Base-by-base conservation (phyloP, 2,797 vertebrate genomes). In the Rhinella marina region DNA sequence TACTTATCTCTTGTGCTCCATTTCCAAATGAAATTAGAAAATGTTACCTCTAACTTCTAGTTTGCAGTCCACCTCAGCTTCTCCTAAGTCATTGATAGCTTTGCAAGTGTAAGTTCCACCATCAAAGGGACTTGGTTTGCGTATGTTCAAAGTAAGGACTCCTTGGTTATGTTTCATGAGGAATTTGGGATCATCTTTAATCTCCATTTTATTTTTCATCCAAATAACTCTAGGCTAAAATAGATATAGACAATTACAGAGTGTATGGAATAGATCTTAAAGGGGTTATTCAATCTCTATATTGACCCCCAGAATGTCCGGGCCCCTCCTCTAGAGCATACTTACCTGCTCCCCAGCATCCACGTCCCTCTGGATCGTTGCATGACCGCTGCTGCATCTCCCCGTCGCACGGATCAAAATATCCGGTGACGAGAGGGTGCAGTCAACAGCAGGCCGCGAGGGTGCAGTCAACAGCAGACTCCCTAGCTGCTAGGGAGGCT, bases 151-250 rank as follows among this genome's bases (percentile, higher is more conserved):
- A 0, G 97, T 97, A 93, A 98, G 90, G 80, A 98, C 96, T 0
- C 97, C 97, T 92, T 97, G 96, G 93, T 96, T 93, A 93, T 97
- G 97, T 91, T 94, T 96, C 93, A 97, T 97, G 90, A 97, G 91
- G 92, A 95, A 98, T 92, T 97, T 97, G 73, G 97, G 96, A 62
- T 98, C 95, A 1, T 95, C 96, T 0, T 93, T 91, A 52, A 98
- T 95, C 77, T 96, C 95, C 94, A 96, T 95, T 23, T 95, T 96
- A 92, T 98, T 98, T 93, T 98, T 98, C 96, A 97, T 95, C 97
- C 97, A 98, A 77, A 95, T 91, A 90, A 98, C 96, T 92, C 96
- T 98, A 0, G 97, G 97, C 97, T 94, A 84, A 25, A 75, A 50
- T 21, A 70, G 52, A 82, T 23, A 29, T 16, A 61, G 1, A n/a